Evolutionary conservation across 2,797 vertebrate genomes (phyloP), one percentile per base, ranked within the genome.

Genomic region (Phoeniculus purpureus): DNA sequence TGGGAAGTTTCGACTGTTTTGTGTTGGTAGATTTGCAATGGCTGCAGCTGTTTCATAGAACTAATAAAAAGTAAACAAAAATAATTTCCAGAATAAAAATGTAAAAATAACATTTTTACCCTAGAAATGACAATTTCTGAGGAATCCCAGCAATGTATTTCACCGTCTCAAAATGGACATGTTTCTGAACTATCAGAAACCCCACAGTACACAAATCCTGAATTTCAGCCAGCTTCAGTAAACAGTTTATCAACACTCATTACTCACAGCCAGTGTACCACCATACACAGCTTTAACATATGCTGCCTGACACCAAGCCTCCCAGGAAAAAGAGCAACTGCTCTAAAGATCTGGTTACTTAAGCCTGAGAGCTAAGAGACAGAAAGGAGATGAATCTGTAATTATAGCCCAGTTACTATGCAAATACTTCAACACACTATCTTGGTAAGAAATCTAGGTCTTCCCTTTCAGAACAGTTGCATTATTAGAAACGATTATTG

Each of bases 401-500:
- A 94, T 95, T 86, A 92, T 65, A 88, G 76, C 85, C 93, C 70
- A 79, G 88, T 87, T 97, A 94, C 89, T 93, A 77, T 82, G 73
- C 81, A 89, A 93, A 92, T 87, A 86, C 85, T 94, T 87, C 65
- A 89, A 66, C 70, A 23, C 25, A 51, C 55, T 94, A 95, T 96
- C 94, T 91, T 18, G 20, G 65, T 94, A 59, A 95, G 89, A 96
- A 96, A 94, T 97, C 96, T 95, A 81, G 92, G 81, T 88, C 91
- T 91, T 96, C 81, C 87, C 81, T 96, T 91, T 95, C 92, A 92
- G 94, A 97, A 94, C 70, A 92, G 80, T 89, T 95, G 96, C 90
- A 95, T 97, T 95, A 96, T 90, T 94, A 97, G 91, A 94, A 96
- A 85, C 11, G 37, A 93, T 96, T 96, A 81, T 87, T 95, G 96